These are phyloP conservation scores for Adelges cooleyi DNA, from an alignment of 1,140 invertebrate species.

Conservation along the genomic window DNA sequence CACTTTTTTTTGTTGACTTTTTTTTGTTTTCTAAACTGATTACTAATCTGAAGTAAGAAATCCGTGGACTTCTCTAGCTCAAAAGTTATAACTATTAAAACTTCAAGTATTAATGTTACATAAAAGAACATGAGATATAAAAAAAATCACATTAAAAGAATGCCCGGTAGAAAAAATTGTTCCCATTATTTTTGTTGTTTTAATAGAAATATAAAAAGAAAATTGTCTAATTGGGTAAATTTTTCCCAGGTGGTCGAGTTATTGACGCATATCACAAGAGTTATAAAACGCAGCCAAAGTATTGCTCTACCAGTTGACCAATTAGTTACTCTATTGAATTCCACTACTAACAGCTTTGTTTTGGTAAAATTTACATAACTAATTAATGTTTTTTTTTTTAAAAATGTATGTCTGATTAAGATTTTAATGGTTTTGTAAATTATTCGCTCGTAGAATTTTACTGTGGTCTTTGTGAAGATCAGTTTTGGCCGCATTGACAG, in stretches of 20 bases:
- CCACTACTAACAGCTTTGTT: conserved; percentile 61
- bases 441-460: conserved; percentile 66
- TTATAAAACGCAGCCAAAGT: neutral
- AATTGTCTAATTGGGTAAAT: neutral
- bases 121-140: too few species aligned
- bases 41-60: too few species aligned
- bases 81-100: too few species aligned
- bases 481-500: conserved; percentile 69
- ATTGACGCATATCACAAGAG: conserved; percentile 66
- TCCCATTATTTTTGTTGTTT: too few species aligned
- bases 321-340: neutral
- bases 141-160: too few species aligned
- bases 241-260: conserved; percentile 71
- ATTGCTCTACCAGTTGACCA: neutral
- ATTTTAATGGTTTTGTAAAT: neutral
- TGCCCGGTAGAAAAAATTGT: too few species aligned
- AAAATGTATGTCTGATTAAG: neutral
- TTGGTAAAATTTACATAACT: conserved; percentile 47
- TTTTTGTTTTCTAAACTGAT: too few species aligned
- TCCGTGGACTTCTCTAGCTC: too few species aligned
- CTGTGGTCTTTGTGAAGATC: conserved; percentile 86
- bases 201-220: too few species aligned
- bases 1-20: neutral
- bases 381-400: neutral
- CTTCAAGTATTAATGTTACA: too few species aligned